Base-by-base conservation (phyloP, 2,888 invertebrate genomes). In the Mongoloraphidia duomilia region DNA sequence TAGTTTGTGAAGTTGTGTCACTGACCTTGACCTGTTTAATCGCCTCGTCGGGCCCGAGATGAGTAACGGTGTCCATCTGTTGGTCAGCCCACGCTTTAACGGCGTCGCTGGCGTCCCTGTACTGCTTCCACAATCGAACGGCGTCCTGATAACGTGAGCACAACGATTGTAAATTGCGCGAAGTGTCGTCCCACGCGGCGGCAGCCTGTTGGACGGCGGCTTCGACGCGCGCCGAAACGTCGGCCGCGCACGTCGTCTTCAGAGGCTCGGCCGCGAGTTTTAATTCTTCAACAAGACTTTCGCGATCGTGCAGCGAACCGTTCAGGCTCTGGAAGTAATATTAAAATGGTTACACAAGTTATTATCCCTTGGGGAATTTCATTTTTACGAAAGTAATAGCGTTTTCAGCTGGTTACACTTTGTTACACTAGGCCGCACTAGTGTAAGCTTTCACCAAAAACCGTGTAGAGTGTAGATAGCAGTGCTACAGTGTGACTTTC, bases 101-200 rank as follows among this genome's bases (percentile, higher is more conserved):
- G 34, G 82, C 76, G 41, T 82, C 83, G 49, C 84, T 82, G 9
- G 87, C 84, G 64, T 85, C 84, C 38, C 81, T 76, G 71, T 89
- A 89, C 52, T 80, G 77, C 61, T 80, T 75, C 89, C 89, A 89
- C 51, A 89, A 74, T 44, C 81, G 79, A 49, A 87, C 85, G 4
- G 88, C 89, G 63, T 82, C 79, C 64, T 86, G 82, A 70, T 89
- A 89, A 59, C 81, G 74, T 58, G 67, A 80, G 65, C 85, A 86
- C 56, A 89, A 75, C 57, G 82, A 80, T 56, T 79, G 78, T 55
- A 89, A 74, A 64, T 84, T 83, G 56, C 76, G 73, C 63, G 82
- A 80, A n/a, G 88, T 88, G 60, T 83, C 82, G 59, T 84, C 78
- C 75, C 88, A 89, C 38, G 86, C 83, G 5, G 80, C 76, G 11